Percentiles rank a stretch among this genome's conserved stretches.
phyloP scores from a whole-genome alignment of 2,888 invertebrate species.

The Drosophila maculinotata region DNA sequence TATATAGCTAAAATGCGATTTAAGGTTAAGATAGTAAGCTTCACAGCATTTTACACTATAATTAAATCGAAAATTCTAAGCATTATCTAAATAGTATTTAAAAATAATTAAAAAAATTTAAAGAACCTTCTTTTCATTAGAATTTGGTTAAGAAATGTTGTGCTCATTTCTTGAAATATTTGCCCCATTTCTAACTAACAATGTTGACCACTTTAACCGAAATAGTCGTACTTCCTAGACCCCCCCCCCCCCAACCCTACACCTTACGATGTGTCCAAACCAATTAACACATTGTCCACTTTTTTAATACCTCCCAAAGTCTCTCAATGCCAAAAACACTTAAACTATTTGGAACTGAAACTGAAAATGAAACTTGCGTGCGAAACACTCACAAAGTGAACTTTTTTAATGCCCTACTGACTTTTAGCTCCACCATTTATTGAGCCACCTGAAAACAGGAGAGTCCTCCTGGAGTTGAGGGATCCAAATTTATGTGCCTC shows the following conservation, averaged over 20 bases:
- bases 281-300: constrained; percentile 79
- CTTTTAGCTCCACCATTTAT: constrained; percentile 54
- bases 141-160: too few relatives aligned
- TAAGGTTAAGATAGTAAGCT: too few relatives aligned
- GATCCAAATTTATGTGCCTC: constrained; percentile 62
- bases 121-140: too few relatives aligned
- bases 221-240: background rate
- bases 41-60: too few relatives aligned
- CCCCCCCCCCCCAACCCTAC: background rate
- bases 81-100: too few relatives aligned
- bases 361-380: constrained; percentile 62
- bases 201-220: too few relatives aligned
- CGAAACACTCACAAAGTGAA: constrained; percentile 68
- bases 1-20: too few relatives aligned
- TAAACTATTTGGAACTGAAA: constrained; percentile 55
- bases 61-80: too few relatives aligned
- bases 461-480: constrained; percentile 7
- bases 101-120: too few relatives aligned
- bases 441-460: too few relatives aligned
- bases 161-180: too few relatives aligned
- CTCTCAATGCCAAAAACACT: constrained; percentile 66
- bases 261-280: constrained; percentile 64
- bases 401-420: constrained; percentile 62
- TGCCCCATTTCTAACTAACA: too few relatives aligned
- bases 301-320: constrained; percentile 47